These are phyloP conservation scores for Holothuria leucospilota DNA, from an alignment of 53 echinoderm and acorn worm genomes.

Conservation along the genomic window DNA sequence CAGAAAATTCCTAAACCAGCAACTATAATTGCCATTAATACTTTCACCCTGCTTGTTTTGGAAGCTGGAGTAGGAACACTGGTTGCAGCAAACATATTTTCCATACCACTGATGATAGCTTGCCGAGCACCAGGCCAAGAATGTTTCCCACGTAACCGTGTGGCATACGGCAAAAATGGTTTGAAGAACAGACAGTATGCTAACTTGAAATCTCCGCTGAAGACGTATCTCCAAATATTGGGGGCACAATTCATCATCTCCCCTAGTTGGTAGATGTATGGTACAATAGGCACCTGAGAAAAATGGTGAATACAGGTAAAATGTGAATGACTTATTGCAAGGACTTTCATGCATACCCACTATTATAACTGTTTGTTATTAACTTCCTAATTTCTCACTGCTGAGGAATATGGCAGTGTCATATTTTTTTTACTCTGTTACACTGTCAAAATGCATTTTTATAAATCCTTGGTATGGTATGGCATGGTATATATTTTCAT, in stretches of 20 bases:
- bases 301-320: too few species aligned
- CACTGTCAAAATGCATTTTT: too few species aligned
- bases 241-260: slow-evolving; percentile 21
- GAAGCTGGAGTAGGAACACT: not conserved
- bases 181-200: not conserved
- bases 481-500: too few species aligned
- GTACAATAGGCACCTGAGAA: not conserved
- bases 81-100: slow-evolving; percentile 38
- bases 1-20: too few species aligned
- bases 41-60: too few species aligned
- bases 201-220: slow-evolving; percentile 11
- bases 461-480: too few species aligned
- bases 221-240: slow-evolving; percentile 13
- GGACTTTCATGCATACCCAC: too few species aligned
- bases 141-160: slow-evolving; percentile 2
- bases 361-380: too few species aligned
- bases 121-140: slow-evolving; percentile 26
- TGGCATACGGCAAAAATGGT: slow-evolving; percentile 38
- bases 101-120: slow-evolving; percentile 20
- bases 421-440: too few species aligned
- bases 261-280: not conserved
- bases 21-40: not conserved
- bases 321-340: too few species aligned
- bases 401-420: too few species aligned
- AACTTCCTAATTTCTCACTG: too few species aligned